Evolutionary conservation across 2,888 invertebrate genomes (phyloP), one percentile per base, ranked within the genome.

Genomic region (Dione vanillae): DNA sequence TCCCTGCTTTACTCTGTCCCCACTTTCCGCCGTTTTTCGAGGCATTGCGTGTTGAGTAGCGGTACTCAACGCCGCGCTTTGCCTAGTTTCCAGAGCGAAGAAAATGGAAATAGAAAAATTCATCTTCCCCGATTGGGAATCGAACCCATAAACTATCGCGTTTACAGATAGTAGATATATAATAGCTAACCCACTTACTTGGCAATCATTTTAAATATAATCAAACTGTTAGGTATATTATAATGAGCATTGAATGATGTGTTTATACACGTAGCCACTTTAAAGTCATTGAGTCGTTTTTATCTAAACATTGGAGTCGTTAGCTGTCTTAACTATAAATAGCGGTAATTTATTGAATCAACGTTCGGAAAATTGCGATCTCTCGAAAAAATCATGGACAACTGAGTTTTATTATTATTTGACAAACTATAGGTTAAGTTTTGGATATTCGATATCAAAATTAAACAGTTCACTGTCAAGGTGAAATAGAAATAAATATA

Each of bases 291-390:
- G 20, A 45, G 61, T 43, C 43, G 61, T 45, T 61, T 61, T 27
- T 45, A 61, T 61, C 61, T 61, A 61, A 61, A 61, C 45, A 61
- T 20, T 27, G 16, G 43, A 45, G 61, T 61, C 61, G 27, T 61
- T 61, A 61, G 45, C 45, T 59, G 27, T 14, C 7, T 45, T 61
- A 61, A 45, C n/a, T 35, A 35, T 35, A 16, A 61, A 45, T 49
- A 37, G 19, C 19, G 11, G 45, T 58, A 19, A 47, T 59, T 49
- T 67, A 67, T 67, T 19, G 47, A 40, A 47, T 54, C 35, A n/a
- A 11, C 14, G 47, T 54, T 45, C 12, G 64, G 43, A 69, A 54
- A 62, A 69, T 37, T 45, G n/a, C 12, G 27, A 27, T 27, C 27
- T 27, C 27, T 27, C 27, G 27, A 27, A 45, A 56, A 66, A n/a